These are phyloP conservation scores for Meteorus sp. DNA, from an alignment of 1,140 invertebrate genomes.

Conservation along the genomic window DNA sequence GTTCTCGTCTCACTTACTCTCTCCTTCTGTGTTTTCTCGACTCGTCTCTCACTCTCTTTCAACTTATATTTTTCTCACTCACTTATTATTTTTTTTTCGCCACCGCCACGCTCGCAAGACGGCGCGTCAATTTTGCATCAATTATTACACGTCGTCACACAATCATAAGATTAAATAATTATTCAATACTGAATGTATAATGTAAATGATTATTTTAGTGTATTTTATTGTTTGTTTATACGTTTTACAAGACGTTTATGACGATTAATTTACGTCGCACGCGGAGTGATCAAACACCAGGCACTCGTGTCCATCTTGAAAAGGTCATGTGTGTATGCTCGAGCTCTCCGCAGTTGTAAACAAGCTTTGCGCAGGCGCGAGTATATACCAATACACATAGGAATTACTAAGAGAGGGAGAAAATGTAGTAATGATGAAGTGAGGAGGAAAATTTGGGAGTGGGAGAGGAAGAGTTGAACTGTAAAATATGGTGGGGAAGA, in stretches of 20 bases:
- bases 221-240: no score
- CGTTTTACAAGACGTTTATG: background rate
- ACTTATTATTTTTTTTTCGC: slow-evolving; percentile 25
- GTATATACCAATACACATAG: background rate
- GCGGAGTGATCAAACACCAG: slow-evolving; percentile 41
- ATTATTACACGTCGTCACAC: background rate
- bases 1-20: background rate
- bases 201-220: no score
- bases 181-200: no score
- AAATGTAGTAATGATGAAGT: background rate
- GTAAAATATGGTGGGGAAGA: no score
- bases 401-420: background rate
- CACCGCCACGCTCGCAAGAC: slow-evolving; percentile 18
- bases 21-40: background rate
- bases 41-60: background rate
- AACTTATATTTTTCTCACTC: slow-evolving; percentile 7
- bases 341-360: slow-evolving; percentile 59
- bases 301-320: slow-evolving; percentile 58
- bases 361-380: slow-evolving; percentile 55
- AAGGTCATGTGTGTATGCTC: slow-evolving; percentile 59
- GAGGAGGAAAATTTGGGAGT: no score
- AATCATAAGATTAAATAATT: background rate
- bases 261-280: slow-evolving; percentile 30
- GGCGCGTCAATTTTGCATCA: slow-evolving; percentile 1
- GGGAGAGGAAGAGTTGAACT: no score